Evolutionary conservation across 2,113 vertebrate species (phyloP).

Genomic region (Pavo muticus): DNA sequence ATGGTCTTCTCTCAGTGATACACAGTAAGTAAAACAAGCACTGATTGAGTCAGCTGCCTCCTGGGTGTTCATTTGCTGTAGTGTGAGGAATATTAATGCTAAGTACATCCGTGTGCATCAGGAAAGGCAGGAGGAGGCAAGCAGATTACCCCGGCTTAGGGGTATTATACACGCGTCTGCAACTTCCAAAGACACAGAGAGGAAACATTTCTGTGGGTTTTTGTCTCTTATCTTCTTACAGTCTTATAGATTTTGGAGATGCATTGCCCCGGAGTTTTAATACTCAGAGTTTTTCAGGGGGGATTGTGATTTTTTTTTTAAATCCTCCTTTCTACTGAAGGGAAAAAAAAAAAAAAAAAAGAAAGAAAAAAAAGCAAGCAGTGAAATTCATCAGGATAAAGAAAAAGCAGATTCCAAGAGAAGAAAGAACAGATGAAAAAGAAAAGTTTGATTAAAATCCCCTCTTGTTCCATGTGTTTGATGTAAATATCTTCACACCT

Average conservation of each 20-base stretch:
- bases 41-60: conserved; percentile 82
- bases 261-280: conserved; percentile 74
- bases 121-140: conserved; percentile 58
- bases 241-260: conserved; percentile 78
- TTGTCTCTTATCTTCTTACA: conserved; percentile 78
- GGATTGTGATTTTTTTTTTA: conserved; percentile 13
- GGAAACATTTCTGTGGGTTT: conserved; percentile 65
- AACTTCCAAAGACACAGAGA: conserved; percentile 70
- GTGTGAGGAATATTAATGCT: conserved; percentile 80
- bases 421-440: conserved; percentile 60
- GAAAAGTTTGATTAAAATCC: conserved; percentile 72
- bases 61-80: conserved; percentile 78
- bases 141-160: conserved; percentile 76
- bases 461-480: conserved; percentile 48
- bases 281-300: conserved; percentile 45
- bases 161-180: conserved; percentile 64
- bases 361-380: background rate
- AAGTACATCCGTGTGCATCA: conserved; percentile 70
- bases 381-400: conserved; percentile 60
- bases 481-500: conserved; percentile 64
- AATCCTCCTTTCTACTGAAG: conserved; percentile 4
- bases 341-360: background rate
- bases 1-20: conserved; percentile 76
- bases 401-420: conserved; percentile 16
- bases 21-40: conserved; percentile 80